A percentile compares a stretch with the other conserved stretches of the same genome.
phyloP scores from a whole-genome alignment of 2,888 invertebrate genomes.

The Celastrina argiolus region DNA sequence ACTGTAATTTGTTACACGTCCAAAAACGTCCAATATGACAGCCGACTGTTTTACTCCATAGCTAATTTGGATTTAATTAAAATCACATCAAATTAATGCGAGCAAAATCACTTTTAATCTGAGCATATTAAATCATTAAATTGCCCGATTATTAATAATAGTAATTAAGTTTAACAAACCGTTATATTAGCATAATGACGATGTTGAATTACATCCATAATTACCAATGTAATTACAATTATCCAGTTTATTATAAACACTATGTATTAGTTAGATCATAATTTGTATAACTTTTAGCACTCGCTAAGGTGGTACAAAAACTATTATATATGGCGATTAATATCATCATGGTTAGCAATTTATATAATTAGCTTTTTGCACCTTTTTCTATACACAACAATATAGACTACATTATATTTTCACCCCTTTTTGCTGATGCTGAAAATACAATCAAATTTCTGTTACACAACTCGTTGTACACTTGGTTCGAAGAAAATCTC shows the following conservation, averaged over 20 bases:
- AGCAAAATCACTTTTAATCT: neutral
- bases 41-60: slow-evolving; percentile 25
- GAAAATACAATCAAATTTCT: slow-evolving; percentile 52
- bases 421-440: neutral
- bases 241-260: neutral
- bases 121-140: neutral
- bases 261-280: neutral
- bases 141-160: slow-evolving; percentile 2
- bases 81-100: neutral
- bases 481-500: slow-evolving; percentile 61
- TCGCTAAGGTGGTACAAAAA: neutral
- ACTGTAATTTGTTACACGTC: slow-evolving; percentile 63
- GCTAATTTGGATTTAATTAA: slow-evolving; percentile 14
- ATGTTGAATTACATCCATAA: neutral
- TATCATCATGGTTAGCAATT: neutral
- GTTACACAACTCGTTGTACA: slow-evolving; percentile 55
- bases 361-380: neutral
- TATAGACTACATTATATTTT: neutral
- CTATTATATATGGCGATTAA: neutral
- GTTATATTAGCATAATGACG: slow-evolving; percentile 2
- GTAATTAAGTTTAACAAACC: neutral
- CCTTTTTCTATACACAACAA: no score
- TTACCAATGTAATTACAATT: slow-evolving; percentile 12
- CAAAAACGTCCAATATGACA: slow-evolving; percentile 43
- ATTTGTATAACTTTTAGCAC: neutral